phyloP scores from a whole-genome alignment of 2,797 vertebrate species.

The Semotilus atromaculatus region DNA sequence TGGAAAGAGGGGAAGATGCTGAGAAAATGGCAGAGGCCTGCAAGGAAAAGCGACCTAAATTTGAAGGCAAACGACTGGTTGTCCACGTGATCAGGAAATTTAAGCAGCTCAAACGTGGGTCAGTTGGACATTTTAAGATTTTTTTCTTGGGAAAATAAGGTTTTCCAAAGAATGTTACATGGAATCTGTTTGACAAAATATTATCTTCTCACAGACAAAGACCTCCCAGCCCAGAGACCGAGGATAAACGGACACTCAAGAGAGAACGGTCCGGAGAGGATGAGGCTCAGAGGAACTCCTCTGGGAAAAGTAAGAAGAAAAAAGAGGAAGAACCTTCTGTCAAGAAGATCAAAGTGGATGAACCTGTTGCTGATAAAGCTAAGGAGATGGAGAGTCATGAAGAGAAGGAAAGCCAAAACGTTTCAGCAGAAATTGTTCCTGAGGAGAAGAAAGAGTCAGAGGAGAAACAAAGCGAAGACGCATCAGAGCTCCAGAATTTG shows the following conservation, averaged over 20 bases:
- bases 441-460: slow-evolving; percentile 58
- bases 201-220: slow-evolving; percentile 50
- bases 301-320: slow-evolving; percentile 48
- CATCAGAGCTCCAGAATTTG: slow-evolving; percentile 61
- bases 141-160: not conserved
- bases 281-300: slow-evolving; percentile 10
- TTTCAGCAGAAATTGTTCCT: slow-evolving; percentile 55
- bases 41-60: slow-evolving; percentile 65
- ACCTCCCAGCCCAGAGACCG: slow-evolving; percentile 57
- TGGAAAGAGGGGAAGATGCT: slow-evolving; percentile 74
- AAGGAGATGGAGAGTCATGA: slow-evolving; percentile 71
- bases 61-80: slow-evolving; percentile 75
- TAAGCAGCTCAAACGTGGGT: slow-evolving; percentile 84
- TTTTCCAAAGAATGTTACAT: not conserved
- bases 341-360: slow-evolving; percentile 71
- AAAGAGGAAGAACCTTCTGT: slow-evolving; percentile 68
- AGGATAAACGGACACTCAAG: slow-evolving; percentile 62
- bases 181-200: not conserved
- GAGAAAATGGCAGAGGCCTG: slow-evolving; percentile 73
- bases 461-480: slow-evolving; percentile 53
- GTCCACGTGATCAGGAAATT: slow-evolving; percentile 84
- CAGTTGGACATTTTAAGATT: slow-evolving; percentile 45
- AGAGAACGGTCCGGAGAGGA: slow-evolving; percentile 57
- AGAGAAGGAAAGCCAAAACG: slow-evolving; percentile 64
- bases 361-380: slow-evolving; percentile 39